Evolutionary conservation across 2,888 invertebrate genomes (phyloP).

Genomic region (Oscheius onirici): DNA sequence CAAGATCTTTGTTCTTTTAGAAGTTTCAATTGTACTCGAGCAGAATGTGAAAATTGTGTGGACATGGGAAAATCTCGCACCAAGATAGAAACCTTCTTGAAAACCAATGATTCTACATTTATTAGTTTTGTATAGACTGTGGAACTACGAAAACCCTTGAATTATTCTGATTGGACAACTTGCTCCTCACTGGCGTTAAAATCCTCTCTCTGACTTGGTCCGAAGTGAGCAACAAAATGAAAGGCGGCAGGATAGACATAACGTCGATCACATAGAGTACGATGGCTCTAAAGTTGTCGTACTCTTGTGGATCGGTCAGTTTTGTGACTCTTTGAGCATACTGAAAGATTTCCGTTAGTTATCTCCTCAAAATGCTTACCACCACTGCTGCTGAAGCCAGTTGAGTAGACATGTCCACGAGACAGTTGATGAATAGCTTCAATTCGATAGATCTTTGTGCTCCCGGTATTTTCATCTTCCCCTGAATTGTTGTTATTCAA

Average conservation of each 20-base stretch:
- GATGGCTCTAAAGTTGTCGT: background rate
- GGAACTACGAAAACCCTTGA: no score
- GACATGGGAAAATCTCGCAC: no score
- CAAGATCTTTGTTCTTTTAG: no score
- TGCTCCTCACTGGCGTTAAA: background rate
- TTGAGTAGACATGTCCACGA: background rate
- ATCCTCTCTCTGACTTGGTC: background rate
- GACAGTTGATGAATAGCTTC: background rate
- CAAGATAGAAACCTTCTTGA: no score
- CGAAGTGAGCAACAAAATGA: constrained; percentile 7
- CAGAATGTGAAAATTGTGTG: no score
- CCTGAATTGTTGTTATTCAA: background rate
- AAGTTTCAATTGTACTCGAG: no score
- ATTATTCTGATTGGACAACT: background rate
- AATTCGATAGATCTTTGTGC: background rate
- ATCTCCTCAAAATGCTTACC: background rate
- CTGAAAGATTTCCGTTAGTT: background rate
- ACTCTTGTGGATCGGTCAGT: background rate
- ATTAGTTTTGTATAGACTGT: no score
- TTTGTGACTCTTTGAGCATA: background rate
- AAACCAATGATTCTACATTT: no score
- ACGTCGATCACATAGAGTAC: background rate
- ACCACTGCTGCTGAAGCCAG: constrained; percentile 1
- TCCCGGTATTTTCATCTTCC: background rate
- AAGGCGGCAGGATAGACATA: constrained; percentile 2